Conservation (phyloP, 2,888 invertebrate genomes). For the Lymantria monacha region DNA sequence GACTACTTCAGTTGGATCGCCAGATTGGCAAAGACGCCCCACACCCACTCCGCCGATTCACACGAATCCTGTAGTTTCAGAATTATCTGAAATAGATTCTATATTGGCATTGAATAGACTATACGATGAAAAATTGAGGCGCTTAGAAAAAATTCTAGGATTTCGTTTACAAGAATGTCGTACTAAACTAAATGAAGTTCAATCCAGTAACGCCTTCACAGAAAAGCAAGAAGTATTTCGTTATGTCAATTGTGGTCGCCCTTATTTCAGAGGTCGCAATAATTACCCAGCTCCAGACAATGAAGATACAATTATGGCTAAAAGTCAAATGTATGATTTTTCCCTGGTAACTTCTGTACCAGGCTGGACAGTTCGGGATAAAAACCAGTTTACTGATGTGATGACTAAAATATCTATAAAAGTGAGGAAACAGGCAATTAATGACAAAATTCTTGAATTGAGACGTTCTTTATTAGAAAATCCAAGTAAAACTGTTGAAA, state of each 20-base stretch:
- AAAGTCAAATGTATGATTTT: constrained; percentile 67
- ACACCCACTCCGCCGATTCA: background rate
- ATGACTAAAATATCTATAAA: constrained; percentile 64
- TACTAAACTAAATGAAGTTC: constrained; percentile 42
- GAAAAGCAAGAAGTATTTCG: constrained; percentile 43
- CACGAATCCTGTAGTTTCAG: background rate
- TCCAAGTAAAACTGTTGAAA: constrained; percentile 10
- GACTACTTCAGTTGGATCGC: background rate
- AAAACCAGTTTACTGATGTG: constrained; percentile 72
- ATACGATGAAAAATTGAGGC: constrained; percentile 52
- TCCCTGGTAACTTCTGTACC: constrained; percentile 65
- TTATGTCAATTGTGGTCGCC: constrained; percentile 73
- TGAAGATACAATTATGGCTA: constrained; percentile 77
- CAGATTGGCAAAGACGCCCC: background rate
- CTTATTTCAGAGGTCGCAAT: constrained; percentile 86
- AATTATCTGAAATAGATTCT: constrained; percentile 38
- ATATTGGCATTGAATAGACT: constrained; percentile 62
- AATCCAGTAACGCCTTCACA: constrained; percentile 9
- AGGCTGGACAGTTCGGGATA: constrained; percentile 83
- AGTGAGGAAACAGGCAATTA: constrained; percentile 39
- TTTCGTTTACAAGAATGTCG: constrained; percentile 57
- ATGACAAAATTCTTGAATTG: constrained; percentile 41
- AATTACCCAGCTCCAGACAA: constrained; percentile 82
- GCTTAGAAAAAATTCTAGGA: constrained; percentile 53
- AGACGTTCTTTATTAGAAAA: constrained; percentile 13